phyloP scores from a whole-genome alignment of 2,888 invertebrate species.

The Palloptera scutellata region DNA sequence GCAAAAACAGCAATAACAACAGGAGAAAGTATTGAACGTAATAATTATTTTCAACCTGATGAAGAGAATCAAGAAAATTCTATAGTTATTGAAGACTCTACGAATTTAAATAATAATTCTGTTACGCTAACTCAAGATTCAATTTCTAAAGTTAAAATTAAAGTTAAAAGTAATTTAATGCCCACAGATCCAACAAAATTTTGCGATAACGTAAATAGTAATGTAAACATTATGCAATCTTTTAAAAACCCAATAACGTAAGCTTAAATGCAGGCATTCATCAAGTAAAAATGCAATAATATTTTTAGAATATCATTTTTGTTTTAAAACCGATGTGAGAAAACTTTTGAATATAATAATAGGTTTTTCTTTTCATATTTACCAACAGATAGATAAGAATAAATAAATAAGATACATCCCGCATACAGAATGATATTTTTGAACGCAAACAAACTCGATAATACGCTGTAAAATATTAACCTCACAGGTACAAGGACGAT shows the following conservation, averaged over 20 bases:
- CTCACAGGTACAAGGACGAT: too few species aligned
- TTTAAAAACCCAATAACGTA: constrained; percentile 41
- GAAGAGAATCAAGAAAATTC: constrained; percentile 3
- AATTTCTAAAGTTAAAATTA: constrained; percentile 53
- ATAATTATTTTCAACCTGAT: too few species aligned
- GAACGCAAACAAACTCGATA: too few species aligned
- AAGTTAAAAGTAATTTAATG: constrained; percentile 57
- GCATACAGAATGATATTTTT: too few species aligned
- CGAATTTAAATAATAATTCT: neutral
- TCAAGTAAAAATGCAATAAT: too few species aligned
- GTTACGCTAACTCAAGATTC: constrained; percentile 6
- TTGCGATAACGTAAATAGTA: constrained; percentile 36
- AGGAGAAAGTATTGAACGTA: constrained; percentile 9
- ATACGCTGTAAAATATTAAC: too few species aligned
- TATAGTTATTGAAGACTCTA: constrained; percentile 17
- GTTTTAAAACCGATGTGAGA: too few species aligned
- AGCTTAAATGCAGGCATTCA: constrained; percentile 8
- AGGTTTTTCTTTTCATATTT: too few species aligned
- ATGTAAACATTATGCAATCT: constrained; percentile 38
- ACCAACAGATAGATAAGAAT: too few species aligned
- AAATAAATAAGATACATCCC: too few species aligned
- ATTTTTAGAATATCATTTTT: too few species aligned
- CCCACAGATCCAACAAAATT: constrained; percentile 46
- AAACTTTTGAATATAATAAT: too few species aligned
- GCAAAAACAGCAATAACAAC: constrained; percentile 5